Percentiles rank a stretch among this genome's conserved stretches.
Conservation (phyloP, 2,797 vertebrate species). For the Acipenser transmontanus region DNA sequence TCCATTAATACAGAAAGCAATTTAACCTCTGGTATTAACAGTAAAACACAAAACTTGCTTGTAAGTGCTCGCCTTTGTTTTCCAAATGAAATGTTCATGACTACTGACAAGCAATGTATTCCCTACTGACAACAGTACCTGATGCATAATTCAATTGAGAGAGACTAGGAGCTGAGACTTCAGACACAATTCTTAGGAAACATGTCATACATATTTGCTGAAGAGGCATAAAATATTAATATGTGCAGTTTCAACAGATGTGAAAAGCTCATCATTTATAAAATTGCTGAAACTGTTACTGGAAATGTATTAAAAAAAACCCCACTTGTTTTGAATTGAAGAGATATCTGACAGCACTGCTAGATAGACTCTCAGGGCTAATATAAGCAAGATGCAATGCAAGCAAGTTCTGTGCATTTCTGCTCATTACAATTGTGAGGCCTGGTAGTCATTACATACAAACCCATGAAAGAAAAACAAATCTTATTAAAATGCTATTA, state of each 20-base stretch:
- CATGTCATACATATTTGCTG: neutral
- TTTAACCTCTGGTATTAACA: too few species aligned
- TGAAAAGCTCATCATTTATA: constrained; percentile 4
- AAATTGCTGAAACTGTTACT: constrained; percentile 4
- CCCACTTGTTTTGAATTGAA: neutral
- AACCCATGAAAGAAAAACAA: too few species aligned
- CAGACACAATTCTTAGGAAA: neutral
- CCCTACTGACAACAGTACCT: neutral
- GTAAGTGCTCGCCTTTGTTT: too few species aligned
- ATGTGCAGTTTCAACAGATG: neutral
- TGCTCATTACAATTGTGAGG: neutral
- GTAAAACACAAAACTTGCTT: too few species aligned
- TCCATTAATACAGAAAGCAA: too few species aligned
- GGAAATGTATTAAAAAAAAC: neutral
- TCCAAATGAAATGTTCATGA: too few species aligned
- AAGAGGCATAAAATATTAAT: constrained; percentile 1
- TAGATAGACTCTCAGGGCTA: neutral
- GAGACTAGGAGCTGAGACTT: neutral
- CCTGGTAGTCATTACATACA: neutral
- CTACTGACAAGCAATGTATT: too few species aligned
- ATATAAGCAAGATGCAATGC: neutral
- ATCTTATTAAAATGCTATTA: too few species aligned
- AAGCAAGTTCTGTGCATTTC: neutral
- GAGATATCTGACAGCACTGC: neutral
- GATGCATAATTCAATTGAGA: neutral